Percentiles rank a stretch among this genome's conserved stretches.
Evolutionary conservation across 2,888 invertebrate species (phyloP).

Genomic region (Epirrhoe tristata): DNA sequence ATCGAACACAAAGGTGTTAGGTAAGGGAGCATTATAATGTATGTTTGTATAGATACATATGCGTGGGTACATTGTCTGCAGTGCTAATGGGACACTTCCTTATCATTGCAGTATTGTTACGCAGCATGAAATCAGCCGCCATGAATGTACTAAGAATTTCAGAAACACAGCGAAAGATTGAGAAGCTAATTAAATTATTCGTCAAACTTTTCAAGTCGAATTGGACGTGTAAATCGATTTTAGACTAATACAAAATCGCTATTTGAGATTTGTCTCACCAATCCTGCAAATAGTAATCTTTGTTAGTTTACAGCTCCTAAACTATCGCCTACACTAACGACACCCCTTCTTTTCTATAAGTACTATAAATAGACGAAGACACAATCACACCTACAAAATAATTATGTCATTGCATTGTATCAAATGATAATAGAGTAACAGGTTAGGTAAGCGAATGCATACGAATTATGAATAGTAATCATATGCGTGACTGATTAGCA

Average conservation of each 20-base stretch:
- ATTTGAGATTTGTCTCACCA: no score
- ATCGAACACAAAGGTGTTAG: slow-evolving; percentile 31
- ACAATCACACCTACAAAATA: neutral
- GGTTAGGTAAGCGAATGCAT: slow-evolving; percentile 18
- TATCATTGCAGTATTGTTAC: neutral
- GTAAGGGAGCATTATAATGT: slow-evolving; percentile 20
- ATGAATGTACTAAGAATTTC: neutral
- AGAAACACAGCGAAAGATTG: no score
- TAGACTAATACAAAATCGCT: no score
- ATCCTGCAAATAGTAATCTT: no score
- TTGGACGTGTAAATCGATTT: no score
- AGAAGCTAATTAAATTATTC: no score
- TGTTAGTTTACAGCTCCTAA: no score
- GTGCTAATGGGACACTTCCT: slow-evolving; percentile 12
- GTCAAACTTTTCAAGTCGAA: no score
- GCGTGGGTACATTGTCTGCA: slow-evolving; percentile 5
- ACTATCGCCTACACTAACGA: no score
- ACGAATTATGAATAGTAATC: slow-evolving; percentile 16
- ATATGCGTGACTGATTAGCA: slow-evolving; percentile 27
- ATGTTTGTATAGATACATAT: slow-evolving; percentile 12
- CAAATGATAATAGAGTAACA: slow-evolving; percentile 8
- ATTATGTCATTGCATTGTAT: neutral
- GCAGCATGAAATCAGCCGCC: neutral
- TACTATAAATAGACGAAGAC: no score
- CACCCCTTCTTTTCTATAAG: no score